These are phyloP conservation scores for Rotaria magnacalcarata DNA, from an alignment of 2,888 invertebrate genomes.

Conservation along the genomic window DNA sequence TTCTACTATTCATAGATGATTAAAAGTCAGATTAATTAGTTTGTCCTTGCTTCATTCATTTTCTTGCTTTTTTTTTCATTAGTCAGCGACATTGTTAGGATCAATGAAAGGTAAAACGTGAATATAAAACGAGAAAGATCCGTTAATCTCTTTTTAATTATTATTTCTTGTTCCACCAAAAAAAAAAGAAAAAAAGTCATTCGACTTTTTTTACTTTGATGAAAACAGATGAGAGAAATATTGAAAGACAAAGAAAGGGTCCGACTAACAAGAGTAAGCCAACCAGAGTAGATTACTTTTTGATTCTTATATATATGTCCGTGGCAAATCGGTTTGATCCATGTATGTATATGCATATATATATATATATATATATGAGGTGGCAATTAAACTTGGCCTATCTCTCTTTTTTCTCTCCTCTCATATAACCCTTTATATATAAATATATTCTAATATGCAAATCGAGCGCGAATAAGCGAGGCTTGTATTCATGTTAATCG, in stretches of 20 bases:
- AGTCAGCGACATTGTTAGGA: not conserved
- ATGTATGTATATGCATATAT: not conserved
- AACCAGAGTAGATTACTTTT: conserved; percentile 29
- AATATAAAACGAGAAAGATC: not conserved
- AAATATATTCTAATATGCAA: conserved; percentile 21
- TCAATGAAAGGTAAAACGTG: conserved; percentile 4
- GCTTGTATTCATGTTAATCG: conserved; percentile 22
- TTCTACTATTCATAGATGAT: not conserved
- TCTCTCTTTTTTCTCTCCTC: not conserved
- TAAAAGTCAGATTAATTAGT: conserved; percentile 14
- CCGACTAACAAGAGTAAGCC: not conserved
- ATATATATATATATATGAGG: not conserved
- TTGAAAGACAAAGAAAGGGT: not conserved
- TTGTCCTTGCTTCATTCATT: not conserved
- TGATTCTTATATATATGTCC: conserved; percentile 9
- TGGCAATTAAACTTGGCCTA: conserved; percentile 31
- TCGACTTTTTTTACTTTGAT: not conserved
- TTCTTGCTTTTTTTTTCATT: not conserved
- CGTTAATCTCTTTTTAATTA: conserved; percentile 31
- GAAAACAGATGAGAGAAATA: conserved; percentile 20
- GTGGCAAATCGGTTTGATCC: not conserved
- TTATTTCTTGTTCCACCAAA: not conserved
- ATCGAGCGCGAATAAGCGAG: conserved; percentile 18
- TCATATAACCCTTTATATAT: not conserved
- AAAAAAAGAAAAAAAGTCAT: not conserved